phyloP scores from a whole-genome alignment of 2,888 invertebrate genomes.

The Stictocephala bisonia region DNA sequence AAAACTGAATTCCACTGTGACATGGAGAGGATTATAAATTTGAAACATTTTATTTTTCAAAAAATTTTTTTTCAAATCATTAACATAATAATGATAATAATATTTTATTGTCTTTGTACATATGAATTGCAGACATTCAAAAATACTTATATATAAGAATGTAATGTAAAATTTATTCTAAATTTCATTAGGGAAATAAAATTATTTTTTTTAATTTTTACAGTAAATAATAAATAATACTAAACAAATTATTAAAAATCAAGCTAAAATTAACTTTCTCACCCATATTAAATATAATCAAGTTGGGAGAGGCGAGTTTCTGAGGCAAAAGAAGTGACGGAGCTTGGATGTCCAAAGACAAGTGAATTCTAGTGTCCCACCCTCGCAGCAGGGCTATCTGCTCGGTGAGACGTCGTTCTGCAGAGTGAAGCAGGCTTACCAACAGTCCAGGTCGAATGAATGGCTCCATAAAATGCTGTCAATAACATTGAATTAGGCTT shows the following conservation, averaged over 20 bases:
- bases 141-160: too few species aligned
- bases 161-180: too few species aligned
- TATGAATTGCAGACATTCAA: too few species aligned
- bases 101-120: too few species aligned
- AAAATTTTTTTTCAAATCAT: too few species aligned
- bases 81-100: too few species aligned
- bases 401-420: constrained; percentile 65
- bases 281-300: constrained; percentile 81
- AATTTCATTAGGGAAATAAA: too few species aligned
- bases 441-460: constrained; percentile 63
- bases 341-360: constrained; percentile 76
- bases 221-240: not conserved
- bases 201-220: too few species aligned
- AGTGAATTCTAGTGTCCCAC: constrained; percentile 69
- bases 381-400: constrained; percentile 64
- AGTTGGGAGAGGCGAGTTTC: constrained; percentile 81
- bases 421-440: constrained; percentile 54
- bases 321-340: constrained; percentile 83
- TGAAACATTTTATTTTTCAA: too few species aligned
- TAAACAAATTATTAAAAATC: not conserved
- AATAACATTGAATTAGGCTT: constrained; percentile 40
- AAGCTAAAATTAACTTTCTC: constrained; percentile 51
- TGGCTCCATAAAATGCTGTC: constrained; percentile 71
- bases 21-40: too few species aligned
- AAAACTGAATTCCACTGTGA: too few species aligned